Evolutionary conservation across 2,888 invertebrate genomes (phyloP), one percentile per base, ranked within the genome.

Genomic region (Tryphoninae sp.): DNA sequence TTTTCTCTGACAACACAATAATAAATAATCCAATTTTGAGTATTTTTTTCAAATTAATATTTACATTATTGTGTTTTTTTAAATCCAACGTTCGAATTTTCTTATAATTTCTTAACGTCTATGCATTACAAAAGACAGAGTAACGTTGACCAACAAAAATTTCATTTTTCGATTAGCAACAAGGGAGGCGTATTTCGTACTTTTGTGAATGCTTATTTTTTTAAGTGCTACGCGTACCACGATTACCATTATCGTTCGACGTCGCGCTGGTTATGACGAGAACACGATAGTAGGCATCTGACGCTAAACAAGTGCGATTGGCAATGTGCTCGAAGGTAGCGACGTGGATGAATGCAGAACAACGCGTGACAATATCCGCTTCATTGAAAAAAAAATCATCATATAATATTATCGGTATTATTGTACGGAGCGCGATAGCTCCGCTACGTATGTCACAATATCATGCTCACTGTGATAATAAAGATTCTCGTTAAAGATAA

Each of bases 231-330:
- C 23, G 22, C 42, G n/a, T 9, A 53, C 33, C 6, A n/a, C n/a
- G 33, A 3, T 16, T 2, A 33, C 2, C 7, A 75, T 67, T 75
- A 75, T 75, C 58, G 49, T 33, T 3, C 42, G 22, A 4, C 3
- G 11, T 8, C 40, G 26, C 26, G 16, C n/a, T 11, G 26, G 40
- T 62, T 19, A 62, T 53, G 40, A 53, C 13, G 51, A 73, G 40
- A 8, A 4, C 53, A 9, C 64, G 53, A 55, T 73, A 73, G 64
- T 49, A 40, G 0, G 22, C 55, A 73, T 49, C 40, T 53, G 64
- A 73, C 51, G 40, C 2, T 11, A 3, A 42, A 64, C 40, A 73
- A 16, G 40, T 22, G 53, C 22, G 19, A 49, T 33, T 53, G 53
- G 40, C 73, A 62, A 33, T 62, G 7, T n/a, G 61, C 26, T 26